Evolutionary conservation across 2,113 vertebrate genomes (phyloP).

Genomic region (Anser cygnoides): DNA sequence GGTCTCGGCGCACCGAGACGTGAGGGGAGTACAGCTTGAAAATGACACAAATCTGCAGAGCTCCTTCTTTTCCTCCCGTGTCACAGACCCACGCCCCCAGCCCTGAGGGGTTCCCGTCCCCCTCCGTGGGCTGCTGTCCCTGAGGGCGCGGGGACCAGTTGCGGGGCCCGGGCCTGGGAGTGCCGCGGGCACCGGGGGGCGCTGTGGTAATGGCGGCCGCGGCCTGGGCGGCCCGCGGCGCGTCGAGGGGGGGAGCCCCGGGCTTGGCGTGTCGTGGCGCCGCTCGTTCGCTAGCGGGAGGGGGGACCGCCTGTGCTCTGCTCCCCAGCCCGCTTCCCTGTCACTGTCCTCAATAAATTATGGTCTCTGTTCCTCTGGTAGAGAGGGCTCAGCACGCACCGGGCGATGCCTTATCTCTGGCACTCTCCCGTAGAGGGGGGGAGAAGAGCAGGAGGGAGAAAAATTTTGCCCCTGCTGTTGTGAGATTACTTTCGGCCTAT

Average conservation of each 20-base stretch:
- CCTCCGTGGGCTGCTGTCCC: no score
- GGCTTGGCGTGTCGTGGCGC: no score
- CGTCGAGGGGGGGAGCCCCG: no score
- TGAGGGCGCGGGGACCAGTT: no score
- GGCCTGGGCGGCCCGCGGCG: no score
- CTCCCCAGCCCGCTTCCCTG: background rate
- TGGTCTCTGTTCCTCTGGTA: background rate
- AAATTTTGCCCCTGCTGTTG: background rate
- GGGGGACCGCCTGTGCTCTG: background rate
- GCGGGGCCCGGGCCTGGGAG: no score
- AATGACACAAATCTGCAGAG: rapidly evolving
- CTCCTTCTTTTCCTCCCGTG: no score
- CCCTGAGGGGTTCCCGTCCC: no score
- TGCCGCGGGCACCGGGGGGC: no score
- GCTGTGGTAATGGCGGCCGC: no score
- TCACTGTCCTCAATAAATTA: background rate
- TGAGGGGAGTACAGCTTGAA: background rate
- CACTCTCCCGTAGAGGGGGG: rapidly evolving
- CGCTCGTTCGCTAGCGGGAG: no score
- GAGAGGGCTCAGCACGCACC: background rate
- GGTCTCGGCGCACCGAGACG: background rate
- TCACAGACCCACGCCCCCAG: no score
- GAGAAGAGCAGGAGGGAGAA: background rate
- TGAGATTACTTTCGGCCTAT: background rate
- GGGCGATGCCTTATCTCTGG: background rate